phyloP scores from a whole-genome alignment of 2,797 vertebrate genomes.

The Neosilurus hyrtlii region DNA sequence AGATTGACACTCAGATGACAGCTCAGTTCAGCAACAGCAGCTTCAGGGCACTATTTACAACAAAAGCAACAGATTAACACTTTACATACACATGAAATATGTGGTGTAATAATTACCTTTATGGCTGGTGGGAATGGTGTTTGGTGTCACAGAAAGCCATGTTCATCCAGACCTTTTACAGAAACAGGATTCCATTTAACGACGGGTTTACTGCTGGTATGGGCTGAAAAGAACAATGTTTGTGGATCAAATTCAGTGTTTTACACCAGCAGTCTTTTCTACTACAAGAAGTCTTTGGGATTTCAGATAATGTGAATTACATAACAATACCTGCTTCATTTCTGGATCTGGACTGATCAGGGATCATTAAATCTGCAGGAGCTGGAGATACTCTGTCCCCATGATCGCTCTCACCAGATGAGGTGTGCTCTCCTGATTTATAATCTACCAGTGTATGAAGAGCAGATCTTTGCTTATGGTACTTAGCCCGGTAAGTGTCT shows the following conservation, averaged over 20 bases:
- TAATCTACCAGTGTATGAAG: constrained; percentile 62
- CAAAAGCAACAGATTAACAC: background rate
- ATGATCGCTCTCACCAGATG: constrained; percentile 71
- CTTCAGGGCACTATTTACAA: background rate
- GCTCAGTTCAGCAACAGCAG: background rate
- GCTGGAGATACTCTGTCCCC: constrained; percentile 61
- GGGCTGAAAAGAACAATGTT: constrained; percentile 59
- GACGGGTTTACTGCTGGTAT: constrained; percentile 61
- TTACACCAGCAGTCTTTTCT: background rate
- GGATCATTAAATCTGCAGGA: constrained; percentile 61
- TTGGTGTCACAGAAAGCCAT: constrained; percentile 71
- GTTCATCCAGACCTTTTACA: constrained; percentile 74
- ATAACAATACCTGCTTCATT: constrained; percentile 66
- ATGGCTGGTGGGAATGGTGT: constrained; percentile 24
- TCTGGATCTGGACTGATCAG: constrained; percentile 65
- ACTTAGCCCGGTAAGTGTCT: constrained; percentile 92
- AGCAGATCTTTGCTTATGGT: constrained; percentile 83
- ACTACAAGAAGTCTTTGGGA: background rate
- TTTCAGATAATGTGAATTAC: background rate
- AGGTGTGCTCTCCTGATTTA: constrained; percentile 68
- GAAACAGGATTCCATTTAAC: constrained; percentile 76
- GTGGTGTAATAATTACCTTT: constrained; percentile 31
- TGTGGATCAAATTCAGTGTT: background rate
- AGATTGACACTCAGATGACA: background rate
- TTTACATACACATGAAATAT: background rate